Conservation (phyloP, 2,888 invertebrate genomes). For the Heliothis peltigera region DNA sequence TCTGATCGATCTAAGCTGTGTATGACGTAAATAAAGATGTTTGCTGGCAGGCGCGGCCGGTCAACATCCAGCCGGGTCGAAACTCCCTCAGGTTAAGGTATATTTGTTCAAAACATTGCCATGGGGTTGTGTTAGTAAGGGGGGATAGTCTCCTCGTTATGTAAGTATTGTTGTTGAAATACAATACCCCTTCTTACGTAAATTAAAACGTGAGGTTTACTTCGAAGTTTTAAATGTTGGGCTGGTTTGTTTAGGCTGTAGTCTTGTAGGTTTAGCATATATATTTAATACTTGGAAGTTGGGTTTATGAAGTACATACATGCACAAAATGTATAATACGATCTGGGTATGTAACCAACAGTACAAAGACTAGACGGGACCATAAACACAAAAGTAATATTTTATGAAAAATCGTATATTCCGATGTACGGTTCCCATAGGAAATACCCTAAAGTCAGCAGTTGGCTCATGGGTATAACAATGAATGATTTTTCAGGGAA, state of each 20-base stretch:
- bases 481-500: too few species aligned
- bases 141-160: constrained; percentile 9
- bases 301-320: too few species aligned
- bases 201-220: constrained; percentile 2
- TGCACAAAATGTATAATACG: too few species aligned
- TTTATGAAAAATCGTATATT: too few species aligned
- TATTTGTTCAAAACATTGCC: constrained; percentile 42
- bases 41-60: constrained; percentile 45
- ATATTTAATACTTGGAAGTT: neutral
- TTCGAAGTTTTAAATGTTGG: neutral
- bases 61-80: constrained; percentile 39
- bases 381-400: too few species aligned
- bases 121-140: constrained; percentile 4
- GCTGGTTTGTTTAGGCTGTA: neutral
- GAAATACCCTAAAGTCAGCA: too few species aligned
- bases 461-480: too few species aligned
- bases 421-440: too few species aligned
- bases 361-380: too few species aligned
- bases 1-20: constrained; percentile 30
- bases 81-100: constrained; percentile 9
- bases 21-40: constrained; percentile 53
- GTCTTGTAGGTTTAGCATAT: neutral
- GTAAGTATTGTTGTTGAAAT: constrained; percentile 9
- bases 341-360: too few species aligned
- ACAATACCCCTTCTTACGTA: constrained; percentile 1